These are phyloP conservation scores for Cryptocephalus moraei DNA, from an alignment of 2,888 invertebrate genomes.

Conservation along the genomic window DNA sequence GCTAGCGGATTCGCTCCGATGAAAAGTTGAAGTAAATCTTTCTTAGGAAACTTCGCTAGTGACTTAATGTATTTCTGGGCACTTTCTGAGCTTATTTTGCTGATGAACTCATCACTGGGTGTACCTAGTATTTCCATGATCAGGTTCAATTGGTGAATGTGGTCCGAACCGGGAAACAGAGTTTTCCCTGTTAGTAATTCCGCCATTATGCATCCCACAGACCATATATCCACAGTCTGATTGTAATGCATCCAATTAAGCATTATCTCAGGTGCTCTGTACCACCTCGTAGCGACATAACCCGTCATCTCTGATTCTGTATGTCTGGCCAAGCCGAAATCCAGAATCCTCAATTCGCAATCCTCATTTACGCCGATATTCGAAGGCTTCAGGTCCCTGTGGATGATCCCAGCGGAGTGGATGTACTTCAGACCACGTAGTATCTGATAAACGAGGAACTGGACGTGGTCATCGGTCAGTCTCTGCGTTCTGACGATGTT, in stretches of 20 bases:
- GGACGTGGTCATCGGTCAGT: constrained; percentile 96
- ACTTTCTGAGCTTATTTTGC: constrained; percentile 94
- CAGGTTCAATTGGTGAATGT: constrained; percentile 96
- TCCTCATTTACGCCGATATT: constrained; percentile 99
- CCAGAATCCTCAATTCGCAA: constrained; percentile 95
- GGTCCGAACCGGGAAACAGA: constrained; percentile 96
- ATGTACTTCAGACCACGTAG: constrained; percentile 96
- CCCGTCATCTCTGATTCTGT: constrained; percentile 99
- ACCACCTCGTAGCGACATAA: constrained; percentile 78
- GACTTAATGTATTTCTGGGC: constrained; percentile 93
- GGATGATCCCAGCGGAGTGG: constrained; percentile 96
- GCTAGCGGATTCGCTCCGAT: constrained; percentile 84
- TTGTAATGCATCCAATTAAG: constrained; percentile 99
- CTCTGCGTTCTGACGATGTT: constrained; percentile 96
- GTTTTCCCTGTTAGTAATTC: constrained; percentile 89
- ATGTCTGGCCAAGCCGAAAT: constrained; percentile 95
- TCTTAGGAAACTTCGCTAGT: constrained; percentile 72
- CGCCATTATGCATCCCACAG: constrained; percentile 98
- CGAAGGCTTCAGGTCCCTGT: constrained; percentile 95
- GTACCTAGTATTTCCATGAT: constrained; percentile 97
- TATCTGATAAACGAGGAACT: constrained; percentile 97
- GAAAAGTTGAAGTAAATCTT: constrained; percentile 83
- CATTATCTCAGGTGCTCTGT: constrained; percentile 99
- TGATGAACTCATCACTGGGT: constrained; percentile 85
- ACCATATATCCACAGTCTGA: constrained; percentile 99